Evolutionary conservation across 2,113 vertebrate genomes (phyloP).

Genomic region (Rattus rattus): DNA sequence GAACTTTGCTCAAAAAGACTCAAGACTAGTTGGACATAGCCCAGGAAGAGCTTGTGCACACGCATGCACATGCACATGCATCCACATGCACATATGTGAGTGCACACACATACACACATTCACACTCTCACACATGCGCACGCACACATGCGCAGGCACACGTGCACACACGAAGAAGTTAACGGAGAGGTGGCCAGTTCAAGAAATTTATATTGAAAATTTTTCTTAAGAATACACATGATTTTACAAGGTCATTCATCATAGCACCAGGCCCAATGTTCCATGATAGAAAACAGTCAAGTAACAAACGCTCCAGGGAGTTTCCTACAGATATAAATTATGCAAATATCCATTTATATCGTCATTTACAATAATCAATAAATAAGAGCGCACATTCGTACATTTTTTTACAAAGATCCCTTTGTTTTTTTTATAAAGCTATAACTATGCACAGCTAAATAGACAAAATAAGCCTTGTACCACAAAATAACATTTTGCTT

Average conservation of each 20-base stretch:
- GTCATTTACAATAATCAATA: constrained; percentile 86
- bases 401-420: constrained; percentile 82
- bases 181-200: constrained; percentile 6
- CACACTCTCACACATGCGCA: too few species aligned
- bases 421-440: constrained; percentile 82
- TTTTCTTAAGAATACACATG: constrained; percentile 67
- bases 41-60: neutral
- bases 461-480: constrained; percentile 86
- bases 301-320: constrained; percentile 78
- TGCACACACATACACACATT: too few species aligned
- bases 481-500: constrained; percentile 84
- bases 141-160: neutral
- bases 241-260: constrained; percentile 70
- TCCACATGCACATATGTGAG: too few species aligned
- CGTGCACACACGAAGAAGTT: neutral
- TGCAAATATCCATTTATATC: constrained; percentile 71
- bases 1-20: neutral
- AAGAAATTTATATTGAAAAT: constrained; percentile 75
- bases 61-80: too few species aligned
- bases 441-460: constrained; percentile 71
- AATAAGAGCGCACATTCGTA: constrained; percentile 81
- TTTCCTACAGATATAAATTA: constrained; percentile 80
- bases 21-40: neutral
- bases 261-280: constrained; percentile 75
- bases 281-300: constrained; percentile 75